Evolutionary conservation across 1,140 invertebrate genomes (phyloP), one percentile per base, ranked within the genome.

Genomic region (Centruroides vittatus): DNA sequence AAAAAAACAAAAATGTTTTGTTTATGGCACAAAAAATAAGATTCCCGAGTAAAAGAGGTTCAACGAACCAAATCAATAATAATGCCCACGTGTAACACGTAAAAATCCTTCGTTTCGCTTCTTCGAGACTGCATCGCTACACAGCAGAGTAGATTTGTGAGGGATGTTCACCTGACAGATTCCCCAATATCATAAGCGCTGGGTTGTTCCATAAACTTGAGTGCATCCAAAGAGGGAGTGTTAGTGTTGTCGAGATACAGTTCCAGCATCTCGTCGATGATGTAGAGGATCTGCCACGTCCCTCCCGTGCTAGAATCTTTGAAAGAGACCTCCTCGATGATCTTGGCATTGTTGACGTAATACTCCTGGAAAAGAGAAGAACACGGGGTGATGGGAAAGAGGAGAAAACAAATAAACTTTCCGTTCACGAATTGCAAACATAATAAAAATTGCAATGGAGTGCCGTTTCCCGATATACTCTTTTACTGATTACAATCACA

Each of bases 181-280:
- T 65, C 63, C 9, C 53, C n/a, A 7, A 62, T 61, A 9, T 57
- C 54, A 41, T 65, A 65, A 3, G 58, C 35, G 11, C 55, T 54
- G 9, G 65, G 65, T n/a, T 65, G 41, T 41, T 49, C 47, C 12
- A 63, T 35, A n/a, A 63, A 48, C 11, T 66, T 55, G 1, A 61
- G 58, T 9, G 66, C 65, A 46, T 50, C 59, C 7, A 60, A 57
- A 11, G 12, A 7, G 48, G 63, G 57, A 4, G 49, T 48, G 2
- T 41, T 36, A 7, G 53, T 55, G 23, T 53, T 59, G 34, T 59
- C 60, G 5, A 61, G 56, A 47, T 60, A 68, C 1, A 62, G 61
- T 8, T 59, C 35, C 4, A 69, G 58, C 12, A 68, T 64, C 41
- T 68, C 63, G 41, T 69, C 68, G n/a, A 69, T 68, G 5, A 68